Evolutionary conservation across 1,140 invertebrate genomes (phyloP).

Genomic region (Gryllus bimaculatus): DNA sequence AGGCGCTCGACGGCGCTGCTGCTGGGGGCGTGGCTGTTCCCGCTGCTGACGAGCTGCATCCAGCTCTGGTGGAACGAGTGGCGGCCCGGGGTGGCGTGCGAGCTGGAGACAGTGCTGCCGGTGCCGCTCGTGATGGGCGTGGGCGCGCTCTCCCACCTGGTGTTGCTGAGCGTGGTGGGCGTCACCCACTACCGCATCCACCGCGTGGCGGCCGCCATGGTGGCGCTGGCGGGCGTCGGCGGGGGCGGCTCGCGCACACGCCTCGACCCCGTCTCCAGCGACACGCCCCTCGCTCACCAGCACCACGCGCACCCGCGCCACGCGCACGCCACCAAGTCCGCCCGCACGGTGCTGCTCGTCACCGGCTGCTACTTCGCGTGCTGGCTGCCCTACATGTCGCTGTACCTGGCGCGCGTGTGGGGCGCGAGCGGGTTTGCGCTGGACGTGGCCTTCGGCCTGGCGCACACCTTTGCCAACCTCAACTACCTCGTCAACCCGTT

Average conservation of each 20-base stretch:
- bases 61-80: background rate
- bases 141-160: background rate
- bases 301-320: too few species aligned
- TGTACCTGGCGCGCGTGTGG: background rate
- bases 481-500: constrained; percentile 10
- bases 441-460: background rate
- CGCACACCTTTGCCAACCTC: background rate
- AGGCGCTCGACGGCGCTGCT: background rate
- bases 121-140: background rate
- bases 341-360: background rate
- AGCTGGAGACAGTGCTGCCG: background rate
- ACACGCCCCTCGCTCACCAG: background rate
- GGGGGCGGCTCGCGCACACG: background rate
- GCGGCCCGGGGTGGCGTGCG: background rate
- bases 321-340: background rate
- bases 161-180: background rate
- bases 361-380: background rate
- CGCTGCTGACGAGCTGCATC: background rate
- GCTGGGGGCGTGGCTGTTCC: background rate
- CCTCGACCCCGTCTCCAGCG: background rate
- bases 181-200: background rate
- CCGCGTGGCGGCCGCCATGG: background rate
- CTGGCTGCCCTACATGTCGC: constrained; percentile 1
- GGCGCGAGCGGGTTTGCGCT: background rate
- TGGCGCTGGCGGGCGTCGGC: background rate